Evolutionary conservation across 2,888 invertebrate species (phyloP), one percentile per base, ranked within the genome.

Genomic region (Suillia variegata): DNA sequence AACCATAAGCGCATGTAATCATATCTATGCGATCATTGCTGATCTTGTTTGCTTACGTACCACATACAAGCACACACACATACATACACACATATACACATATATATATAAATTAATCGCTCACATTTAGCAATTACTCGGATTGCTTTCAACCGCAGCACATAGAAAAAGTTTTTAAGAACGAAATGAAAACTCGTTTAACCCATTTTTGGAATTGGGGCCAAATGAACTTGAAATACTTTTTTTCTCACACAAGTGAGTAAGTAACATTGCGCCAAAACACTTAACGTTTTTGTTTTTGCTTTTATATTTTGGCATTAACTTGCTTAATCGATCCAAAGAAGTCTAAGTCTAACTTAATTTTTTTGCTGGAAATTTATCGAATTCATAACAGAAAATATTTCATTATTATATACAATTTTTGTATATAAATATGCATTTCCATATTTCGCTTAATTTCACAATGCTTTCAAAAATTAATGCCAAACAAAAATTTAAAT

Each of bases 201-300:
- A 17, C 20, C 45, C 54, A 47, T 54, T 47, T 54, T 47, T 22
- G 47, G 15, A n/a, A n/a, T n/a, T n/a, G n/a, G 31, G 47, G 22
- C 34, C n/a, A 17, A 31, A 10, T 31, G 24, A 17, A 24, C 47
- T 24, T 54, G 33, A 47, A 54, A 13, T 13, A 47, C 38, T 18
- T 45, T 45, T 17, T n/a, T n/a, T n/a, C n/a, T n/a, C n/a, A n/a
- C 18, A 20, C 17, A 45, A 45, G 4, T n/a, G 38, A 38, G 45
- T 13, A 17, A 18, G 51, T 17, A 50, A 31, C 12, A 31, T 31
- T 31, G 31, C 31, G 6, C 31, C 31, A 31, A 38, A 26, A 26
- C 26, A 26, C 26, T 26, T 26, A 26, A 26, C n/a, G n/a, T n/a
- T n/a, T n/a, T n/a, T n/a, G n/a, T n/a, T n/a, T n/a, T n/a, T n/a